These are phyloP conservation scores for Zaprionus camerounensis DNA, from an alignment of 1,140 invertebrate genomes.

Conservation along the genomic window DNA sequence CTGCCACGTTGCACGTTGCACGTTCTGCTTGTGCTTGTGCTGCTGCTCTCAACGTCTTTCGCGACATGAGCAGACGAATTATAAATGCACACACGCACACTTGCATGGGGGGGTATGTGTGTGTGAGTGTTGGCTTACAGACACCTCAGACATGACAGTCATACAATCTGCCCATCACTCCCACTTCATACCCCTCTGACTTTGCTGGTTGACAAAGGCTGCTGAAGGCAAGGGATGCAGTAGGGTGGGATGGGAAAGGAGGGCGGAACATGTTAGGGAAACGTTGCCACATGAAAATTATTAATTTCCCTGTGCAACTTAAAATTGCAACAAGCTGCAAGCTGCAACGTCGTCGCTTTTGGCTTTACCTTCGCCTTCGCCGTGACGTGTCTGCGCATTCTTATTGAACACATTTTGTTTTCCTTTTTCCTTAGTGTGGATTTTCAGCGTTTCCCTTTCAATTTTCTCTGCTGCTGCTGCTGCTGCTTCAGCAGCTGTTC, in stretches of 20 bases:
- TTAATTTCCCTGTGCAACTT: constrained; percentile 73
- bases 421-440: background rate
- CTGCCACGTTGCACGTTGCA: background rate
- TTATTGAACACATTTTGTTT: constrained; percentile 36
- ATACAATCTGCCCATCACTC: constrained; percentile 44
- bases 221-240: background rate
- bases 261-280: constrained; percentile 4
- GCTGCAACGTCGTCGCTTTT: constrained; percentile 26
- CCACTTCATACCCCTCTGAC: background rate
- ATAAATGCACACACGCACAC: constrained; percentile 62
- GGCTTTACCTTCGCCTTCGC: constrained; percentile 4
- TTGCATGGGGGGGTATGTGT: background rate
- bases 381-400: constrained; percentile 33
- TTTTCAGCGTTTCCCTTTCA: constrained; percentile 13
- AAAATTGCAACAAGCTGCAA: constrained; percentile 70
- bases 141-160: constrained; percentile 51
- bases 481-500: constrained; percentile 55
- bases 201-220: constrained; percentile 11
- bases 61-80: constrained; percentile 69
- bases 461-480: background rate
- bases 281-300: constrained; percentile 67
- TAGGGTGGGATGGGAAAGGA: too few relatives aligned
- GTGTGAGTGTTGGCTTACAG: constrained; percentile 47
- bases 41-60: constrained; percentile 36
- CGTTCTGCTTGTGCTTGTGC: background rate